phyloP scores from a whole-genome alignment of 1,140 invertebrate species.

The Meloidogyne hapla region DNA sequence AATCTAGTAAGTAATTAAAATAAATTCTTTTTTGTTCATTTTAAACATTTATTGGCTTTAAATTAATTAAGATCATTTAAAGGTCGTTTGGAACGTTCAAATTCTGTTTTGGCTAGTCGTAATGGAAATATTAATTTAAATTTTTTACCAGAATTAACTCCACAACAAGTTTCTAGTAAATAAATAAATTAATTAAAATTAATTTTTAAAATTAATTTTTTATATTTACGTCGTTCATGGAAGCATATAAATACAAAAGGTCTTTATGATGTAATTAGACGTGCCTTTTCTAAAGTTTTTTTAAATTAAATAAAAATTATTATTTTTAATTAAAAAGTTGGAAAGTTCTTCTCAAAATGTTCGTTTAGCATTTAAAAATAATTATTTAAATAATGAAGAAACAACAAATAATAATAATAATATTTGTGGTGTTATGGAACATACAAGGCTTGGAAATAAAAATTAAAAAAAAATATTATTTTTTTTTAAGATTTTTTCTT shows the following conservation, averaged over 20 bases:
- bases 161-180: slow-evolving; percentile 27
- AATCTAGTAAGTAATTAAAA: background rate
- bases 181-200: background rate
- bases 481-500: slow-evolving; percentile 28
- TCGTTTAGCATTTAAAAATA: slow-evolving; percentile 18
- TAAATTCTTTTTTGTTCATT: background rate
- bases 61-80: background rate
- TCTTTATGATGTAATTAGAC: slow-evolving; percentile 33
- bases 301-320: background rate
- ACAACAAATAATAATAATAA: slow-evolving; percentile 1
- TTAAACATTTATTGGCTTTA: background rate
- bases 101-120: slow-evolving; percentile 19
- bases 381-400: background rate
- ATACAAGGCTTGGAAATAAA: background rate
- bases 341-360: slow-evolving; percentile 17
- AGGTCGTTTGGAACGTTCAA: slow-evolving; percentile 28
- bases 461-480: background rate
- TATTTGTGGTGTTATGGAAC: slow-evolving; percentile 21
- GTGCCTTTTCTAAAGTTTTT: slow-evolving; percentile 44
- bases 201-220: background rate
- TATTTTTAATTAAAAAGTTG: slow-evolving; percentile 8
- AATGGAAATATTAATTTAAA: slow-evolving; percentile 10
- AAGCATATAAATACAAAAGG: slow-evolving; percentile 53
- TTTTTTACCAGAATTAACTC: slow-evolving; percentile 21
- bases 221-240: slow-evolving; percentile 28